These are phyloP conservation scores for Erpobdella octoculata DNA, from an alignment of 2,888 invertebrate genomes.

Conservation along the genomic window DNA sequence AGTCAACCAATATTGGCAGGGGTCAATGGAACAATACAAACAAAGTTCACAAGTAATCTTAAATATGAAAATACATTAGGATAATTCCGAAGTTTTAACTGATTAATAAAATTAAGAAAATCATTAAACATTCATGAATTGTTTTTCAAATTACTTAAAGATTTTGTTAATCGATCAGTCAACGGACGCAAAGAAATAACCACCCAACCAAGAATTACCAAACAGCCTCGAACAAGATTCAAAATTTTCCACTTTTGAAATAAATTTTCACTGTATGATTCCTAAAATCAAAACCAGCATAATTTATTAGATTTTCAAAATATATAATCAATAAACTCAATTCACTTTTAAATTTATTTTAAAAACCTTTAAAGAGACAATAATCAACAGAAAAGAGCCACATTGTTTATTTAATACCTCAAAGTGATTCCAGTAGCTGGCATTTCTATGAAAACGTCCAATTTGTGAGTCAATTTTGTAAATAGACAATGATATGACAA, in stretches of 20 bases:
- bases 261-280: too few relatives aligned
- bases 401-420: neutral
- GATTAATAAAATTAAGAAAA: too few relatives aligned
- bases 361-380: neutral
- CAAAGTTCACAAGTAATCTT: too few relatives aligned
- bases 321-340: neutral
- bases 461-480: slow-evolving; percentile 46
- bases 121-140: too few relatives aligned
- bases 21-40: too few relatives aligned
- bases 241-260: slow-evolving; percentile 41
- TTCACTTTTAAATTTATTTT: neutral
- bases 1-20: too few relatives aligned
- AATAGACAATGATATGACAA: slow-evolving; percentile 43
- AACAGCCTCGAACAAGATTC: slow-evolving; percentile 45
- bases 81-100: too few relatives aligned
- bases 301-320: neutral
- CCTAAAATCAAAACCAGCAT: too few relatives aligned
- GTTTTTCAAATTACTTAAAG: slow-evolving; percentile 42
- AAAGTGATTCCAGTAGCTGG: neutral
- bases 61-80: too few relatives aligned
- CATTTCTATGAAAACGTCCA: slow-evolving; percentile 39
- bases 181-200: slow-evolving; percentile 43
- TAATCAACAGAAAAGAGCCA: too few relatives aligned
- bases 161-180: slow-evolving; percentile 45
- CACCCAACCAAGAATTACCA: slow-evolving; percentile 47